A percentile compares a stretch with the other conserved stretches of the same genome.
Conservation (phyloP, 2,888 invertebrate genomes). For the Metalampra italica region DNA sequence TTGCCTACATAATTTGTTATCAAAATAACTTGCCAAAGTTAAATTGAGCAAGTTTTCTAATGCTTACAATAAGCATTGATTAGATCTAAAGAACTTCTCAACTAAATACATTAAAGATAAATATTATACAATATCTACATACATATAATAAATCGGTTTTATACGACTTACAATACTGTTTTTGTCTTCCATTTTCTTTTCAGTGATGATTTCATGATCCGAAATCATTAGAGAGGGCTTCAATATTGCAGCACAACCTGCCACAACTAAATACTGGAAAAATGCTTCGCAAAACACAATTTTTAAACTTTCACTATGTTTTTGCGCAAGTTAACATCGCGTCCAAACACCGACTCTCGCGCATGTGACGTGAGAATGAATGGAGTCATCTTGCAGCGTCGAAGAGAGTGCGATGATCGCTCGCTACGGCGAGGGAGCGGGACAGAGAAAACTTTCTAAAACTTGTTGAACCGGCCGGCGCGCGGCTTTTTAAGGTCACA, state of each 20-base stretch:
- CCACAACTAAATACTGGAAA: too few relatives aligned
- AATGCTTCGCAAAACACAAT: too few relatives aligned
- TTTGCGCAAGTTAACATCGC: background rate
- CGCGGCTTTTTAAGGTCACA: conserved; percentile 62
- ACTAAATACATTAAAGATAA: too few relatives aligned
- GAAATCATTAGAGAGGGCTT: background rate
- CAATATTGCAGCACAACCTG: too few relatives aligned
- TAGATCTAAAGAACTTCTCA: too few relatives aligned
- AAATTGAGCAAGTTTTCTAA: too few relatives aligned
- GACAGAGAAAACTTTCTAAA: conserved; percentile 63
- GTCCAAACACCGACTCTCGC: conserved; percentile 31
- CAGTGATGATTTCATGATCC: background rate
- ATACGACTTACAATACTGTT: conserved; percentile 19
- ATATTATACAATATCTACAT: too few relatives aligned
- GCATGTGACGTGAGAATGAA: conserved; percentile 34
- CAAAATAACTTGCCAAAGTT: too few relatives aligned
- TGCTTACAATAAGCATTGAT: too few relatives aligned
- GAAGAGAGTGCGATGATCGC: conserved; percentile 30
- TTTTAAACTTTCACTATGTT: too few relatives aligned
- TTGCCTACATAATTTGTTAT: too few relatives aligned
- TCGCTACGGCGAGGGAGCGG: conserved; percentile 26
- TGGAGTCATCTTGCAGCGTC: conserved; percentile 17
- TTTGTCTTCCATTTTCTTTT: conserved; percentile 19
- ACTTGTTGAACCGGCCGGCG: conserved; percentile 36
- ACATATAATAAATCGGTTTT: too few relatives aligned